Base-by-base conservation (phyloP, 2,113 vertebrate genomes). In the Riparia riparia region DNA sequence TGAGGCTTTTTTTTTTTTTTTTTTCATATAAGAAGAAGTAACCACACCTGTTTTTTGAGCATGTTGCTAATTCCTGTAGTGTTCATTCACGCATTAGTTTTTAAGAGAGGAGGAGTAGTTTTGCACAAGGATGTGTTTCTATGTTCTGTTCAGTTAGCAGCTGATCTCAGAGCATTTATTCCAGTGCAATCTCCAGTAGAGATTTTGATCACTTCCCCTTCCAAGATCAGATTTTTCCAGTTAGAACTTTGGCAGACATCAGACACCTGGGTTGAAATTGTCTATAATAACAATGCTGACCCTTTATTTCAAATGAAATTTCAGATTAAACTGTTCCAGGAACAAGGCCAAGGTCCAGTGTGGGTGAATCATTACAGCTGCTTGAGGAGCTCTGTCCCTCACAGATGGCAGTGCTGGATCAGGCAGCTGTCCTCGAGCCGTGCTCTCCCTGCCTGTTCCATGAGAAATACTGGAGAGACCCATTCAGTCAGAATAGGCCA, bases 401-500 rank as follows among this genome's bases (percentile, higher is more conserved):
- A 3, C 14, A 12, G 7, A 9, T 8, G 20, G 29, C 70, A 34
- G 29, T 39, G 17, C 64, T 82, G 34, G 2, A 0, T 31, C 16
- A 51, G 73, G 39, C 42, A 32, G 51, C 47, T 77, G 37, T 20
- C 47, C 65, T 63, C 0, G 0, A 58, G 50, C 47, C 34, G 79
- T 1, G 0, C 18, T 66, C 45, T 61, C 39, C 9, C 2, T 57
- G 9, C 14, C 7, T 58, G 1, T 47, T 47, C 39, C 7, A 0
- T 39, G 32, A 71, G 73, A 71, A 51, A 69, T 19, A 39, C 0
- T 37, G 14, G 19, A 47, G 32, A 81, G 50, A 63, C 10, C n/a
- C 42, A 6, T n/a, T 81, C 56, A 61, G 22, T 56, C 22, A 50
- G 57, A 74, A 39, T n/a, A 49, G 32, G 50, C 22, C 28, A 24